Percentiles rank a stretch among this genome's conserved stretches.
phyloP scores from a whole-genome alignment of 2,797 vertebrate species.

The Amblyopsis hoosieri region DNA sequence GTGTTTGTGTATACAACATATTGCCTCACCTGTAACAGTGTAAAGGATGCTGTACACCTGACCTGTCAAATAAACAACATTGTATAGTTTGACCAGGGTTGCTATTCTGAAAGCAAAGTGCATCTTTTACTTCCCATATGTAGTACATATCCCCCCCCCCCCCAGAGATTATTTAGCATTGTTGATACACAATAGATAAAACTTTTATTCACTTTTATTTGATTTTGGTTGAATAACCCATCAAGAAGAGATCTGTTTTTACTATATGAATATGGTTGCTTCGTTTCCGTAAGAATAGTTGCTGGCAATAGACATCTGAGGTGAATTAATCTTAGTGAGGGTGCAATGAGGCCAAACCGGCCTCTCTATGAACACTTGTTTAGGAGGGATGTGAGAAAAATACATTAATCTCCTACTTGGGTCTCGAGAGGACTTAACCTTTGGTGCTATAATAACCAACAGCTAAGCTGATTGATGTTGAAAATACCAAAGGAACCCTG shows the following conservation, averaged over 20 bases:
- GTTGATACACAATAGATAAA: too few relatives aligned
- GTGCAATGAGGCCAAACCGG: not conserved
- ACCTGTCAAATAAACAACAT: too few relatives aligned
- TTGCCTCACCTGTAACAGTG: not conserved
- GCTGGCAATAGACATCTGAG: not conserved
- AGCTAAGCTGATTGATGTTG: constrained; percentile 41
- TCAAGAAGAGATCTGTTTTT: too few relatives aligned
- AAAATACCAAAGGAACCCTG: constrained; percentile 19
- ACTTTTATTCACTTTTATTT: too few relatives aligned
- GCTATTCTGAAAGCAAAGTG: too few relatives aligned
- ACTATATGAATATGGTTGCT: too few relatives aligned
- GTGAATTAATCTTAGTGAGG: not conserved
- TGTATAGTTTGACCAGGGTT: too few relatives aligned
- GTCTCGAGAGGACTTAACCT: constrained; percentile 30
- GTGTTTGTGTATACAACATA: not conserved
- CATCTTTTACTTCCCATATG: too few relatives aligned
- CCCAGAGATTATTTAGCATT: too few relatives aligned
- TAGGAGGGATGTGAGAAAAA: constrained; percentile 34
- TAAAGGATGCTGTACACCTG: too few relatives aligned
- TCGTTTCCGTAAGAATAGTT: not conserved
- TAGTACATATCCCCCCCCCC: too few relatives aligned
- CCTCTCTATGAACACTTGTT: constrained; percentile 27
- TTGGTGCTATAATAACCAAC: constrained; percentile 43
- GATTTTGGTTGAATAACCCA: too few relatives aligned
- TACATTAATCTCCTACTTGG: constrained; percentile 43